Evolutionary conservation across 2,888 invertebrate genomes (phyloP), one percentile per base, ranked within the genome.

Genomic region (Seira musarum): DNA sequence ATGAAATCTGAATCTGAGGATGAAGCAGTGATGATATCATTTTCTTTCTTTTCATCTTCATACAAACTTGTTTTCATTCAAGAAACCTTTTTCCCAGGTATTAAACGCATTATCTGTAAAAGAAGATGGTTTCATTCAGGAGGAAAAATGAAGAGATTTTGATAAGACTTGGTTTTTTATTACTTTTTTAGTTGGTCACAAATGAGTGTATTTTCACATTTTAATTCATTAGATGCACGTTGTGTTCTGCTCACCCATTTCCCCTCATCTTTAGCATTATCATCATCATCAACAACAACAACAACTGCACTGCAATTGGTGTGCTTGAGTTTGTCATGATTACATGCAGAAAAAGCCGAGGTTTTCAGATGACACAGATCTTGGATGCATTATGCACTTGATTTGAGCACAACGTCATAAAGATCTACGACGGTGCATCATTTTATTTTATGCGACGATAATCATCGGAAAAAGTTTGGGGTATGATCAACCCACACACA

Each of bases 201-300:
- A 57, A 57, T 57, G 57, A 57, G 57, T 57, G 57, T 57, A 57
- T 57, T 57, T 57, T 57, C 57, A 57, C 57, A 57, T 57, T 57
- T 57, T 57, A 57, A 57, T 57, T 57, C 57, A 57, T 57, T 57
- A n/a, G 57, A 57, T 57, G 57, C 57, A 57, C 57, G 57, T 57
- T 57, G 60, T 73, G 80, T 70, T 80, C 74, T 70, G 74, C 74
- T 80, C 80, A 80, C 80, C 80, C 74, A 66, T 80, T 67, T 80
- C 49, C 40, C 24, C 60, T 79, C 63, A 66, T 63, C n/a, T 24
- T 73, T 53, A 69, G 57, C 24, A 65, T 46, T n/a, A n/a, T n/a
- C n/a, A n/a, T n/a, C n/a, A n/a, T n/a, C 53, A 68, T 80, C 21
- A 74, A 73, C 40, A n/a, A n/a, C n/a, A n/a, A n/a, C n/a, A n/a